Conservation (phyloP, 2,888 invertebrate species). For the Clunio marinus region DNA sequence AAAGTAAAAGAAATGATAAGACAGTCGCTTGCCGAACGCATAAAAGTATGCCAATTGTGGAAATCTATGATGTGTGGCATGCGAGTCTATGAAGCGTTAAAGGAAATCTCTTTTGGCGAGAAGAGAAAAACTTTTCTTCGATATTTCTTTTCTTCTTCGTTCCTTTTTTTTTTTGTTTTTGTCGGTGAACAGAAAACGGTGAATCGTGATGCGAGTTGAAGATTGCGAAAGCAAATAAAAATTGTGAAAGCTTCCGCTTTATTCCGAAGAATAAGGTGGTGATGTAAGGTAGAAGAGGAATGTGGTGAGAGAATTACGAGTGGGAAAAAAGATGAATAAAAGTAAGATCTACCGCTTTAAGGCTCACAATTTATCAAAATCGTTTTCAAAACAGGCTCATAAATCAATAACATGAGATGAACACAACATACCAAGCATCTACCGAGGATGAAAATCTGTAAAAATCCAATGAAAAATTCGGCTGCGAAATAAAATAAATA, state of each 20-base stretch:
- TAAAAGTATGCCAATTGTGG: constrained; percentile 3
- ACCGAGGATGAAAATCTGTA: neutral
- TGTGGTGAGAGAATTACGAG: too few species aligned
- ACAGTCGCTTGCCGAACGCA: neutral
- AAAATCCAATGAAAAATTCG: too few species aligned
- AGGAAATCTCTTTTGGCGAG: neutral
- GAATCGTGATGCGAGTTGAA: neutral
- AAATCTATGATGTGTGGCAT: constrained; percentile 4
- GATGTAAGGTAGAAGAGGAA: neutral
- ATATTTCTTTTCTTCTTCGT: too few species aligned
- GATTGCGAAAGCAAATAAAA: neutral
- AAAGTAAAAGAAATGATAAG: neutral
- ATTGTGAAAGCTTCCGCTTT: neutral
- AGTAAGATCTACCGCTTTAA: neutral
- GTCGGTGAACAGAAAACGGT: neutral
- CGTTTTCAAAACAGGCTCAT: constrained; percentile 10
- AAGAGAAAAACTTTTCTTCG: too few species aligned
- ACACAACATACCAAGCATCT: constrained; percentile 1
- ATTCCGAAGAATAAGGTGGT: too few species aligned
- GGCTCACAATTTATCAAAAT: neutral
- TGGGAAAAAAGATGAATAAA: too few species aligned
- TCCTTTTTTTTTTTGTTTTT: too few species aligned
- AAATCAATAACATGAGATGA: constrained; percentile 10
- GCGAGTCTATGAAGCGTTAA: neutral
- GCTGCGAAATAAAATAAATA: too few species aligned